These are phyloP conservation scores for Chymomyza costata DNA, from an alignment of 1,140 invertebrate species.

Conservation along the genomic window DNA sequence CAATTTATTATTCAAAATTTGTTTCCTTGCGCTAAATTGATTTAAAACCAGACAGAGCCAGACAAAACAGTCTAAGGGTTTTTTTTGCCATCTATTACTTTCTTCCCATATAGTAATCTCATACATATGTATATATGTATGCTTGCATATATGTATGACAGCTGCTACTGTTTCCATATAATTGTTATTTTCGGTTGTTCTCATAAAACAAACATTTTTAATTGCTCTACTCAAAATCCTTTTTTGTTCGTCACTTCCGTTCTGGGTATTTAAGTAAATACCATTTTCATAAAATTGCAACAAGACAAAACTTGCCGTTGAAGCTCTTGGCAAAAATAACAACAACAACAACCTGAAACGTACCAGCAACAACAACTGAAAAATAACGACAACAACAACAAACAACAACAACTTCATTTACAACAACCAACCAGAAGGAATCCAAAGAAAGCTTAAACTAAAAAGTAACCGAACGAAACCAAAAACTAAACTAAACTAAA, in stretches of 20 bases:
- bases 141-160: too few relatives aligned
- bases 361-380: constrained; percentile 8
- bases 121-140: too few relatives aligned
- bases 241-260: constrained; percentile 25
- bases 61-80: too few relatives aligned
- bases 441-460: constrained; percentile 38
- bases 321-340: constrained; percentile 17
- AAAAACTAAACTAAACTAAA: constrained; percentile 65
- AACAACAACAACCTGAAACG: neutral
- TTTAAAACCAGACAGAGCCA: too few relatives aligned
- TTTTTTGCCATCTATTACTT: too few relatives aligned
- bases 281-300: constrained; percentile 58
- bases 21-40: too few relatives aligned
- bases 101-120: too few relatives aligned
- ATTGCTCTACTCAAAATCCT: constrained; percentile 1
- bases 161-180: too few relatives aligned
- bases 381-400: constrained; percentile 16
- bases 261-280: constrained; percentile 40
- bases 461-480: constrained; percentile 60
- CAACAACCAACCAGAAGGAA: too few relatives aligned
- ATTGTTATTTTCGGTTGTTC: too few relatives aligned
- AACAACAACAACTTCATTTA: constrained; percentile 31
- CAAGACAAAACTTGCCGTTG: constrained; percentile 63
- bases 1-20: too few relatives aligned
- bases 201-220: too few relatives aligned